Base-by-base conservation (phyloP, 2,888 invertebrate genomes). In the Nudaria mundana region DNA sequence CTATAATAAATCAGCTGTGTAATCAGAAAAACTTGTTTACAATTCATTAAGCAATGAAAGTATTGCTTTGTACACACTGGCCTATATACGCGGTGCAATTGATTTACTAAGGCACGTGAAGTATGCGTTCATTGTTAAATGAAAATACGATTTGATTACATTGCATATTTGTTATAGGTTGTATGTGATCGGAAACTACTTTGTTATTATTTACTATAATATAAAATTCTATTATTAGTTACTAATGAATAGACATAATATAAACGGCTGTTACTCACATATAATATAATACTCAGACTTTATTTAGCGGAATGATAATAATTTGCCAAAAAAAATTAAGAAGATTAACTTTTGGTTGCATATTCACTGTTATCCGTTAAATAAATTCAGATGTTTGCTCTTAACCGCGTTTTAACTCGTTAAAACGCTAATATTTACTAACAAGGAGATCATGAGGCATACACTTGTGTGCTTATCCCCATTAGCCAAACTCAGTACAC, bases 1-100 rank as follows among this genome's bases (percentile, higher is more conserved):
- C 40, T 42, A 52, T 60, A 56, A 77, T 80, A 71, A 78, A 80
- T 80, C 78, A 68, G 58, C 51, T 48, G 38, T 54, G 46, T 52
- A 60, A 63, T 60, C 55, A 58, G 56, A 66, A 66, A 71, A 76
- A 71, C 76, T 67, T 57, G 75, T 77, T 77, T 75, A 60, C 62
- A 57, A 73, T 68, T 63, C 53, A 67, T 71, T 63, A 63, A 61
- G 56, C 52, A 66, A 66, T 61, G 70, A 68, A 70, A 69, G 68
- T 61, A 66, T 63, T 56, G 62, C 52, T 58, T 18, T 16, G 48
- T 58, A 67, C 71, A 68, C 54, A 76, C 57, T 78, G 69, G 58
- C 78, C 78, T 58, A 76, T 75, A 66, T 40, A 36, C 40, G 20
- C 36, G 40, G 54, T 52, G 43, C 53, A 65, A 66, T 66, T 52